Base-by-base conservation (phyloP, 2,888 invertebrate species). In the Tachystola acroxantha region DNA sequence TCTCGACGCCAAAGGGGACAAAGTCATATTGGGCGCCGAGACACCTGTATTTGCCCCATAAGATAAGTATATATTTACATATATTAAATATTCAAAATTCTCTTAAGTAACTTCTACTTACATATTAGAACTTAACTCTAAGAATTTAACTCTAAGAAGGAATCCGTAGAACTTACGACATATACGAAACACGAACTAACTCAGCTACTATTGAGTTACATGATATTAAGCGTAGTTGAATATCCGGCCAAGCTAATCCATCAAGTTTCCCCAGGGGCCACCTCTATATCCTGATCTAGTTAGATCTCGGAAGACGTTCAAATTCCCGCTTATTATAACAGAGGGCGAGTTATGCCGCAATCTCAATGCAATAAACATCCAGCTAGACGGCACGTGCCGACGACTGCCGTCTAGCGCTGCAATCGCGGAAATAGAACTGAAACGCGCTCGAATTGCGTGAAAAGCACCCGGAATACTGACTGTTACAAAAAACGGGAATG, bases 331-430 rank as follows among this genome's bases (percentile, higher is more conserved):
- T 72, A 70, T 72, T 66, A 74, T 72, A 33, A 66, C 53, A 42
- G 43, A 6, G 53, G 47, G 46, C 62, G 53, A 74, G 73, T 71
- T 75, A 72, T 70, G 64, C 67, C 65, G 68, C 72, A 78, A 75
- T 74, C 74, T 73, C 69, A 68, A 70, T 68, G 74, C 67, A 77
- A 78, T 77, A 77, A 78, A 75, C 76, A 76, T 75, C 65, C 57
- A 64, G 62, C 55, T 49, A 43, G 60, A 60, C 48, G 54, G 70
- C 72, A 75, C 78, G 76, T 76, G 76, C 66, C 55, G 47, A 42
- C 71, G 66, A 72, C 64, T 39, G 65, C 66, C 56, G 60, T 7
- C 43, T 4, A 24, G 24, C 24, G 24, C 57, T 50, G 43, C 46
- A 43, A 45, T 46, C 57, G 46, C 39, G 47, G 70, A 73, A 57